Base-by-base conservation (phyloP, 2,113 vertebrate genomes). In the Neoarius graeffei region DNA sequence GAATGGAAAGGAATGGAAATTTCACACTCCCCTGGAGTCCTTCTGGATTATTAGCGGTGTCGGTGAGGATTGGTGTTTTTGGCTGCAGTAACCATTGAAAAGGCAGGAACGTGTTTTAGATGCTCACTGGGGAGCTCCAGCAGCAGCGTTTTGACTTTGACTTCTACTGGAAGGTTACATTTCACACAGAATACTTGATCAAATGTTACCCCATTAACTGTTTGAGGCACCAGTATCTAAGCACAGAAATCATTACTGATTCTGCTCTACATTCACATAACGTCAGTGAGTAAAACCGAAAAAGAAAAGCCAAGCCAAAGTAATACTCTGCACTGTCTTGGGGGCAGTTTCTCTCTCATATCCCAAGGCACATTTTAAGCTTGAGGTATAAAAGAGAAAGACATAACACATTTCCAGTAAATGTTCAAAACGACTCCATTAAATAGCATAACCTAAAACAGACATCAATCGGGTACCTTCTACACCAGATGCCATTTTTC, bases 91-190 rank as follows among this genome's bases (percentile, higher is more conserved):
- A 66, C 83, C n/a, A 6, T 54, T 35, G 50, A 56, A 69, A 84
- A 54, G 10, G n/a, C 60, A 66, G 64, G n/a, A n/a, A 27, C 20
- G 66, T 56, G 50, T 71, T 56, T 69, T 56, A 56, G 64, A 69
- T 4, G 66, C 15, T 60, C 83, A 71, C 83, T 35, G 66, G 83
- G 83, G 83, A 84, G 64, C 50, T 71, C 66, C n/a, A 35, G 64
- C n/a, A 84, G 83, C 64, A 84, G 62, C 76, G 20, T 54, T 56
- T 27, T 79, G 76, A 79, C 76, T 56, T 79, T 79, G 76, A 56
- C 25, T 79, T 69, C 64, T 3, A 54, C 64, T 52, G 25, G 20
- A 84, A 84, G 83, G 83, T 56, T 54, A 48, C 1, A 84, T 20
- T 42, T 69, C 83, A 69, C 25, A 71, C 48, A 84, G n/a, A 69